Evolutionary conservation across 1,140 invertebrate species (phyloP).

Genomic region (Aphaenogaster rudis): DNA sequence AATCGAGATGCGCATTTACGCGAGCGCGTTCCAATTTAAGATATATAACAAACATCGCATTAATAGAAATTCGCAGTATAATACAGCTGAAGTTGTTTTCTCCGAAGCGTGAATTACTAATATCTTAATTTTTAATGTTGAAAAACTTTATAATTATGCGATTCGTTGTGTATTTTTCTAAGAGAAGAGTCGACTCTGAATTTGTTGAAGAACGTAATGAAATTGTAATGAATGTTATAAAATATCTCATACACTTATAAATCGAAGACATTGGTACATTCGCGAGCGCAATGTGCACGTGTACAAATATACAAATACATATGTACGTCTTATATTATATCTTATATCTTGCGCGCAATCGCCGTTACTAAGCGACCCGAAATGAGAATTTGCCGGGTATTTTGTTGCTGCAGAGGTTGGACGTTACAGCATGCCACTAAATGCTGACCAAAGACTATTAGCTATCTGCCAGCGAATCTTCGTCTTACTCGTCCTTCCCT

Average conservation of each 20-base stretch:
- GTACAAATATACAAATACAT: background rate
- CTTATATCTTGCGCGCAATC: background rate
- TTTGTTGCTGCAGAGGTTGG: conserved; percentile 57
- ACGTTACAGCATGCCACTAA: conserved; percentile 74
- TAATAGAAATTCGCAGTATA: background rate
- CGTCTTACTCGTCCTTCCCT: conserved; percentile 16
- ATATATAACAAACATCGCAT: background rate
- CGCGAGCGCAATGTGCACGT: too few species aligned
- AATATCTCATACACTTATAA: background rate
- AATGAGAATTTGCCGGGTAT: conserved; percentile 75
- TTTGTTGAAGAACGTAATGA: background rate
- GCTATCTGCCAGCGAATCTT: conserved; percentile 68
- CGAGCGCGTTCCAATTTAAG: background rate
- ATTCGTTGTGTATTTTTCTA: background rate
- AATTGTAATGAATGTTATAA: background rate
- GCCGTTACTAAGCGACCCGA: conserved; percentile 69
- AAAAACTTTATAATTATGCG: background rate
- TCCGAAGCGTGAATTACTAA: background rate
- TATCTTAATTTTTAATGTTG: background rate
- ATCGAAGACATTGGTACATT: background rate
- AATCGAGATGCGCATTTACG: background rate
- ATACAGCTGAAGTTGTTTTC: background rate
- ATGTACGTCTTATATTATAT: background rate
- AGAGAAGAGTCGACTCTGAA: background rate
- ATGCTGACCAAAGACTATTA: conserved; percentile 76